Conservation (phyloP, 1,140 invertebrate genomes). For the Dendroctonus ponderosae region DNA sequence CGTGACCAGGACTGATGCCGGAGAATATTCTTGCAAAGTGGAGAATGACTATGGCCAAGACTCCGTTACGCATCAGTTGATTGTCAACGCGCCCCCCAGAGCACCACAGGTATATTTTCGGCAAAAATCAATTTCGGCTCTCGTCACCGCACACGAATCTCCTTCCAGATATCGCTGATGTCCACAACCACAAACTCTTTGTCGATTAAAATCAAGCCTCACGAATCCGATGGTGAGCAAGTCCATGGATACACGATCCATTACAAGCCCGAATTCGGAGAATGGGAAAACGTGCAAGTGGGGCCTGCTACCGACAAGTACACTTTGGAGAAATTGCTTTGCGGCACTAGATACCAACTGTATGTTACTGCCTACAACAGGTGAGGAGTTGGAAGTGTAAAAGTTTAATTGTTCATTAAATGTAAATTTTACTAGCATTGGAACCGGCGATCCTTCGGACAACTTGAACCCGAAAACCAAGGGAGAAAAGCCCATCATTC, state of each 20-base stretch:
- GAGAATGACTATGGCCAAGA: constrained; percentile 91
- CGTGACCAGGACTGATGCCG: constrained; percentile 84
- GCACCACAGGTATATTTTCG: constrained; percentile 40
- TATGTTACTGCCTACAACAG: constrained; percentile 89
- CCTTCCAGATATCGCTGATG: constrained; percentile 52
- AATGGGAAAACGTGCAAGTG: constrained; percentile 85
- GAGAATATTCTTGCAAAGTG: constrained; percentile 87
- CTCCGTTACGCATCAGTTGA: constrained; percentile 84
- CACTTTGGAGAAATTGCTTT: constrained; percentile 81
- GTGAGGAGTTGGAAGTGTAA: constrained; percentile 54
- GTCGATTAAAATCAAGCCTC: constrained; percentile 75
- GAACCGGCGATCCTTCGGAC: constrained; percentile 83
- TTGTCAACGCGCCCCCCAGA: constrained; percentile 60
- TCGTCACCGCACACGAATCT: not conserved
- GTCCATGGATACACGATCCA: constrained; percentile 87
- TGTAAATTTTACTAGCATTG: constrained; percentile 66
- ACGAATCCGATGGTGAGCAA: constrained; percentile 70
- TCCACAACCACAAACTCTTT: constrained; percentile 82
- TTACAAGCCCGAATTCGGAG: constrained; percentile 90
- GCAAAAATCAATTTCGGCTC: too few relatives aligned
- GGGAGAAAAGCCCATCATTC: constrained; percentile 86
- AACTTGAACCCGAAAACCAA: constrained; percentile 83
- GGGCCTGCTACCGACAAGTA: constrained; percentile 74
- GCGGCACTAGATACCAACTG: constrained; percentile 88
- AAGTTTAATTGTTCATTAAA: not conserved